Evolutionary conservation across 1,140 invertebrate species (phyloP), one percentile per base, ranked within the genome.

Genomic region (Cydia fagiglandana): DNA sequence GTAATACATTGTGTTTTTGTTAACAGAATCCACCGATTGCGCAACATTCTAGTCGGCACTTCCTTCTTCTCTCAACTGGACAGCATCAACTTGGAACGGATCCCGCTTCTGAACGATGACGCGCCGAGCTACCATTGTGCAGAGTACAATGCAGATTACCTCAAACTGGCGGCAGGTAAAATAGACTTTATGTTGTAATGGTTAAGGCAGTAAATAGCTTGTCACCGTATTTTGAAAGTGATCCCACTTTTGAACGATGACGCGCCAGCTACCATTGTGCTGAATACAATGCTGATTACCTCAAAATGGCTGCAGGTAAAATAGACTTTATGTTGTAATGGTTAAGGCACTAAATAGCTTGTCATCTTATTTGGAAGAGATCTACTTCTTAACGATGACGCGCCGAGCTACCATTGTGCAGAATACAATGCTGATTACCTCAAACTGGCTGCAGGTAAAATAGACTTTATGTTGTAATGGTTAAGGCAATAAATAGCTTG

Each of bases 141-240:
- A 6, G 89, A 91, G 82, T 86, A 86, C 76, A 90, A 85, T 77
- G 88, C 86, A 0, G 88, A 90, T 64, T 91, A 88, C 73, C 74
- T 92, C 28, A 90, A 88, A 47, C 77, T 86, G 10, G 85, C 86
- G 74, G 81, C 89, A 15, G 88, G 90, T 90, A 50, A 85, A 81
- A 75, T 73, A 28, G 15, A 73, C 30, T 64, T 13, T 78, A 50
- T 34, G 34, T 34, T 34, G 34, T 34, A 34, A 34, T 34, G 0
- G 4, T 34, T 34, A 34, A 34, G 34, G 4, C 5, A 6, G 0
- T 34, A 34, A 34, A 34, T 34, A 34, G 34, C 34, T 34, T 34
- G 34, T 34, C 34, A 34, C 4, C 34, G 6, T 34, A 34, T 34
- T 34, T 34, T 34, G 3, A 34, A 34, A 34, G 34, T 0, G 34